phyloP scores from a whole-genome alignment of 2,113 vertebrate genomes.

The Zosterops hypoxanthus region DNA sequence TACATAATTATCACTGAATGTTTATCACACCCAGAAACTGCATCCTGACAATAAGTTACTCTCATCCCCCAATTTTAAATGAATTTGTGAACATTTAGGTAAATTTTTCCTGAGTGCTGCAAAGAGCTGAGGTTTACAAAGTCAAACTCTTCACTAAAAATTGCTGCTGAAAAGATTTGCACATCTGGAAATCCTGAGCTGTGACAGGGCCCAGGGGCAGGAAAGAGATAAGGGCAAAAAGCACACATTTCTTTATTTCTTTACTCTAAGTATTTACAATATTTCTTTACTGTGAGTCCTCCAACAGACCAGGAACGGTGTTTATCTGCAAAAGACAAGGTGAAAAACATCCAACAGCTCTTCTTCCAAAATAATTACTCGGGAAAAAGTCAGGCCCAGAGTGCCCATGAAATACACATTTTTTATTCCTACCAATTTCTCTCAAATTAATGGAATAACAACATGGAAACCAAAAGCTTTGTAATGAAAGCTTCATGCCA shows the following conservation, averaged over 20 bases:
- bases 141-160: background rate
- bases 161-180: background rate
- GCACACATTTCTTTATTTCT: background rate
- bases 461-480: background rate
- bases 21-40: background rate
- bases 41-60: background rate
- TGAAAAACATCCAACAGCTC: background rate
- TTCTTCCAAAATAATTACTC: background rate
- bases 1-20: background rate
- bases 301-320: background rate
- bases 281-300: background rate
- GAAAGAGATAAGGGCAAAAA: background rate
- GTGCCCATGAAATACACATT: background rate
- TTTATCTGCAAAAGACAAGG: background rate
- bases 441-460: background rate
- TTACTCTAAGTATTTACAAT: background rate
- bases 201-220: background rate
- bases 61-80: background rate
- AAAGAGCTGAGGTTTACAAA: background rate
- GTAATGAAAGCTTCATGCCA: background rate
- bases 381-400: background rate
- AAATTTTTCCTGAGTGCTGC: accelerated
- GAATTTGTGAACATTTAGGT: background rate
- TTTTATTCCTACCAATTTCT: background rate
- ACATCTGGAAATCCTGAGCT: background rate